These are phyloP conservation scores for Henicopernis longicauda DNA, from an alignment of 2,113 vertebrate species.

Conservation along the genomic window DNA sequence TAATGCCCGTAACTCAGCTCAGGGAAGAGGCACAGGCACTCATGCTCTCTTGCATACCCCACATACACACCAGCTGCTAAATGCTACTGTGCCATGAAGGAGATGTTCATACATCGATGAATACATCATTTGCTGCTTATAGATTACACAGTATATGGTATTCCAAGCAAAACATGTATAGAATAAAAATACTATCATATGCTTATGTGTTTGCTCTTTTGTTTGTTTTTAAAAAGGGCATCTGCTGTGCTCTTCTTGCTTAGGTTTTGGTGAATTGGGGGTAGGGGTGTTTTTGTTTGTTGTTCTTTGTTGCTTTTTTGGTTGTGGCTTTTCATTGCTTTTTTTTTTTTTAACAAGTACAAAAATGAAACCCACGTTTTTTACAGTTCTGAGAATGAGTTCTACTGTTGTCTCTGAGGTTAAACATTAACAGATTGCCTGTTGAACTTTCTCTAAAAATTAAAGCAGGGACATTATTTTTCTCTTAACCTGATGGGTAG, in stretches of 20 bases:
- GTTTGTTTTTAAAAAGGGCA: background rate
- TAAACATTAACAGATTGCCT: constrained; percentile 34
- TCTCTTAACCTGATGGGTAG: background rate
- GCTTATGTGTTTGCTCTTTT: background rate
- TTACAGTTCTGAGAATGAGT: background rate
- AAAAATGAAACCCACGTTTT: background rate
- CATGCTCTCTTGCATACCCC: background rate
- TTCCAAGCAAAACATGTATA: background rate
- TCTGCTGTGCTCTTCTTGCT: background rate
- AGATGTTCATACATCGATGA: background rate
- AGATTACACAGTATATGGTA: background rate
- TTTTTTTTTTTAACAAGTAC: background rate
- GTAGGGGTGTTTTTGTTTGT: background rate
- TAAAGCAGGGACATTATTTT: background rate
- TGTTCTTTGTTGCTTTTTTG: background rate
- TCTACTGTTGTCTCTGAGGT: background rate
- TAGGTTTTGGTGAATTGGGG: background rate
- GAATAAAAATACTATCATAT: background rate
- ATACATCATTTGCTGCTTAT: background rate
- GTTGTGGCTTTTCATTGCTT: background rate
- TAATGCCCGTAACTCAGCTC: background rate
- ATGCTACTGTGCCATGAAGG: background rate
- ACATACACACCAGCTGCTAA: background rate
- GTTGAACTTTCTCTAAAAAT: background rate
- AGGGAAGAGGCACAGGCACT: background rate